These are phyloP conservation scores for Pollachius pollachius DNA, from an alignment of 2,113 vertebrate species.

Conservation along the genomic window DNA sequence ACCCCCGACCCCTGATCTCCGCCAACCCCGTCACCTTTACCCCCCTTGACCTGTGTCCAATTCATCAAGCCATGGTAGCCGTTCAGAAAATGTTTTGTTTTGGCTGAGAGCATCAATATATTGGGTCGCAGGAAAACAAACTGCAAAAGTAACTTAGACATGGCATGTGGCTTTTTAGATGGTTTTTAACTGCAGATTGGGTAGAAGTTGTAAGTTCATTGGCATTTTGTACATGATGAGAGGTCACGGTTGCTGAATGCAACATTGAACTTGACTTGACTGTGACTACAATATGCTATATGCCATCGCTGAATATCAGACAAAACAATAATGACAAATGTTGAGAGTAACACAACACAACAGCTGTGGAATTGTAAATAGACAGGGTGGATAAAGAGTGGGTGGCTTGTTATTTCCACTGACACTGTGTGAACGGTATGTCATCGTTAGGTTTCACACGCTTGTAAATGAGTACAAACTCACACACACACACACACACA, in stretches of 20 bases:
- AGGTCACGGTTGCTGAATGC: constrained; percentile 35
- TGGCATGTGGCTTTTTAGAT: too few species aligned
- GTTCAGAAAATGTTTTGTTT: constrained; percentile 4
- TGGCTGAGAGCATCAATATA: too few species aligned
- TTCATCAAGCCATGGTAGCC: constrained; percentile 44
- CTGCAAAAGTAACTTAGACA: too few species aligned
- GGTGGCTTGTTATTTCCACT: neutral
- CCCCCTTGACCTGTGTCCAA: constrained; percentile 54
- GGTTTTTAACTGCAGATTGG: too few species aligned
- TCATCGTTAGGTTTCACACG: too few species aligned
- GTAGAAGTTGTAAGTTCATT: too few species aligned
- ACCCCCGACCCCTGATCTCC: constrained; percentile 58
- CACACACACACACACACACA: too few species aligned
- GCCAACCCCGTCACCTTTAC: constrained; percentile 48
- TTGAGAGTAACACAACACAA: constrained; percentile 21
- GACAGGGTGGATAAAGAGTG: neutral
- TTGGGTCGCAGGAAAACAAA: too few species aligned
- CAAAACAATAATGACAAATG: constrained; percentile 34
- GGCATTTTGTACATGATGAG: constrained; percentile 9
- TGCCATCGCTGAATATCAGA: constrained; percentile 52
- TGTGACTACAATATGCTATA: constrained; percentile 48
- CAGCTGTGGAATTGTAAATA: constrained; percentile 43
- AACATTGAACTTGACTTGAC: constrained; percentile 42
- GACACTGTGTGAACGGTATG: neutral
- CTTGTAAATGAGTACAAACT: too few species aligned